Evolutionary conservation across 2,797 vertebrate species (phyloP).

Genomic region (Manis crassicaudata): DNA sequence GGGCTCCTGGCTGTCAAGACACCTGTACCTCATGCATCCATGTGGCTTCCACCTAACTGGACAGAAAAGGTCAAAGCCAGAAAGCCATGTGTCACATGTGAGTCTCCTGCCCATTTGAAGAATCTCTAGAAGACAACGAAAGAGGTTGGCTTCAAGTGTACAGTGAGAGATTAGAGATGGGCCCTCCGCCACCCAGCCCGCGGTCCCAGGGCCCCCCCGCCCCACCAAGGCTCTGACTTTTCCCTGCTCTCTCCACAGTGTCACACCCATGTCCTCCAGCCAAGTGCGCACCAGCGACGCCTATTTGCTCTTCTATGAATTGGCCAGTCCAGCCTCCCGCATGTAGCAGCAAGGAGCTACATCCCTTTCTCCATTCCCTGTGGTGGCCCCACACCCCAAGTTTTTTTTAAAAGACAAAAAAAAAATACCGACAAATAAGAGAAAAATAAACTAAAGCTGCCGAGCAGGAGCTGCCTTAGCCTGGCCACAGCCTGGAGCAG

Average conservation of each 20-base stretch:
- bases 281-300: constrained; percentile 96
- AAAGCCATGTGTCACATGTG: neutral
- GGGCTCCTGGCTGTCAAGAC: neutral
- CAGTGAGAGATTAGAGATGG: neutral
- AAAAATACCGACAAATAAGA: constrained; percentile 69
- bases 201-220: neutral
- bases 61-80: neutral
- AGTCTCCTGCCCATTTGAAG: neutral
- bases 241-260: constrained; percentile 84
- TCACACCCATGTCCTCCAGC: constrained; percentile 95
- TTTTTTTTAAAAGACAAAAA: constrained; percentile 70
- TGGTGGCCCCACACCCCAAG: constrained; percentile 50
- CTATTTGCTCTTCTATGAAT: constrained; percentile 97
- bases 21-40: accelerated
- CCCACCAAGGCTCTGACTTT: neutral
- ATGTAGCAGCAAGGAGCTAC: constrained; percentile 85
- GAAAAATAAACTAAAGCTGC: constrained; percentile 80
- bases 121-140: neutral
- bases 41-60: neutral
- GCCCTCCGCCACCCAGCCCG: neutral
- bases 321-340: constrained; percentile 89
- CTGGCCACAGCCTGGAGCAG: constrained; percentile 17
- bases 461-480: constrained; percentile 57
- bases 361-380: neutral
- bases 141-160: neutral